Percentiles rank a stretch among this genome's conserved stretches.
Conservation (phyloP, 2,888 invertebrate species). For the Eupithecia inturbata region DNA sequence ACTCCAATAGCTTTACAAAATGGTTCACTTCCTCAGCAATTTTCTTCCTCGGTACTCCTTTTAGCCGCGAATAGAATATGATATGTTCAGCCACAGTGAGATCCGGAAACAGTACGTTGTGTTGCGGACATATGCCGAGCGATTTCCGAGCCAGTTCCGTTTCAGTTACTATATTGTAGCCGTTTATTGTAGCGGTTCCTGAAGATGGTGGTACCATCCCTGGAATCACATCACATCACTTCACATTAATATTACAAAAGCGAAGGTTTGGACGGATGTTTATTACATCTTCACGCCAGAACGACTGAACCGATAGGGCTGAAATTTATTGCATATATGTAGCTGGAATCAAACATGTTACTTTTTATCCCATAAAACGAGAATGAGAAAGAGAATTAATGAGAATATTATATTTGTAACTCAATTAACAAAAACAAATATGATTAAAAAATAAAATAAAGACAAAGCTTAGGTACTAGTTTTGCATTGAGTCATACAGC, state of each 20-base stretch:
- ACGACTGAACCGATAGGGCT: too few species aligned
- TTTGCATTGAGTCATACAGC: too few species aligned
- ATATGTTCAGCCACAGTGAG: constrained; percentile 94
- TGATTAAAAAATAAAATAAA: too few species aligned
- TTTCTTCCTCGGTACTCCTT: constrained; percentile 83
- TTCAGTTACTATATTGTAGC: constrained; percentile 88
- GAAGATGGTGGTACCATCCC: constrained; percentile 88
- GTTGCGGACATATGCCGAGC: constrained; percentile 93
- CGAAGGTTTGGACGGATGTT: too few species aligned
- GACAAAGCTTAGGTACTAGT: too few species aligned
- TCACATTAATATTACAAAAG: background rate
- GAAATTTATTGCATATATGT: too few species aligned
- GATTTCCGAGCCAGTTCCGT: constrained; percentile 88
- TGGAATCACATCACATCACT: constrained; percentile 44
- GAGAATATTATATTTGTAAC: too few species aligned
- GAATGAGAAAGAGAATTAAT: too few species aligned
- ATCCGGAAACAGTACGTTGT: constrained; percentile 93
- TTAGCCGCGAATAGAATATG: constrained; percentile 91
- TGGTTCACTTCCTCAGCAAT: constrained; percentile 86
- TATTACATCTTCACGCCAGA: too few species aligned
- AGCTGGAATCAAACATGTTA: too few species aligned
- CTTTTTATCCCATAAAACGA: too few species aligned
- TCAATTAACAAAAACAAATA: too few species aligned
- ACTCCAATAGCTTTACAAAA: constrained; percentile 86
- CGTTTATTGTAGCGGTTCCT: constrained; percentile 89